Base-by-base conservation (phyloP, 1,140 invertebrate species). In the Drosophila erecta region DNA sequence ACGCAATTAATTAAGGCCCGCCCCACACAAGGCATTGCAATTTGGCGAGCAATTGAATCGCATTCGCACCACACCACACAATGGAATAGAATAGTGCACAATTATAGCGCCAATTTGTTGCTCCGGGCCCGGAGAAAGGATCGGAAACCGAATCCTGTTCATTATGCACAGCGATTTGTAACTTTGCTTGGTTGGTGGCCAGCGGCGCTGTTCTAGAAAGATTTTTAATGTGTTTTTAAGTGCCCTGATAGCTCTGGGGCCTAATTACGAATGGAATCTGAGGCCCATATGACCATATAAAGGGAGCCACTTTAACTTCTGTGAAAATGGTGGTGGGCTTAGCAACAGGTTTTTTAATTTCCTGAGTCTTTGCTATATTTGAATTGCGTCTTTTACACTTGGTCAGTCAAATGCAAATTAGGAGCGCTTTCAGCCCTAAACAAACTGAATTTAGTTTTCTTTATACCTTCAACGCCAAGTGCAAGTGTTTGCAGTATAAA, bases 31-130 rank as follows among this genome's bases (percentile, higher is more conserved):
- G 50, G 38, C 20, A 20, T 30, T 49, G 43, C 40, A 62, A 62
- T 73, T 73, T 61, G 67, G 30, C 49, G 49, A 49, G 67, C 22
- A 74, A 74, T 74, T 74, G 70, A 73, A 74, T 74, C 58, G 41
- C 67, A 53, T n/a, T 56, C 49, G 17, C 0, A 17, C 17, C 17
- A 17, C 17, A 17, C 17, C 17, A 17, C 0, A 17, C 17, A 17
- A 17, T 17, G 17, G 17, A 73, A 49, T 27, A 20, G 17, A 15
- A 10, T 43, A 41, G 37, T n/a, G 38, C 24, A 33, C 62, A 70
- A 47, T 70, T 24, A 38, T 46, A 33, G 17, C 6, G 24, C 24
- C 62, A 46, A 67, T 40, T 70, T 70, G 66, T 70, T 70, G 50
- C 66, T 41, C 41, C 3, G 12, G 12, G 47, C 4, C 37, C 12